Conservation (phyloP, 2,888 invertebrate species). For the Drosophila nr. medialis region DNA sequence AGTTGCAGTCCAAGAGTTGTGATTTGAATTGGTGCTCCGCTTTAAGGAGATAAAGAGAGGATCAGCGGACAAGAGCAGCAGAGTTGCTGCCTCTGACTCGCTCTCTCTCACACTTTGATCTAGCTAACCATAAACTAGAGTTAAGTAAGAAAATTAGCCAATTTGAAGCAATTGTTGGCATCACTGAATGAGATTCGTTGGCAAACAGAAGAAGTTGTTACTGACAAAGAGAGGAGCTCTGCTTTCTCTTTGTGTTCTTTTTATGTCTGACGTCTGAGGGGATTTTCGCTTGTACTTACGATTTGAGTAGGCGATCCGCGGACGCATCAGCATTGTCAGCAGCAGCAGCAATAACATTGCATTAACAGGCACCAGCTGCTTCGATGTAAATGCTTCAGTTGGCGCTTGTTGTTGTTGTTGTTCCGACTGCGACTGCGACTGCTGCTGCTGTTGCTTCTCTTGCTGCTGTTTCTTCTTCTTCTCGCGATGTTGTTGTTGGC, state of each 20-base stretch:
- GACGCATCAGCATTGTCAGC: conserved; percentile 61
- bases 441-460: conserved; percentile 12
- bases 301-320: conserved; percentile 59
- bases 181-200: background rate
- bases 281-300: conserved; percentile 57
- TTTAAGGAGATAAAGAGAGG: background rate
- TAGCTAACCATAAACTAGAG: background rate
- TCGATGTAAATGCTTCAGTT: conserved; percentile 25
- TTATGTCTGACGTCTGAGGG: background rate
- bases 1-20: background rate
- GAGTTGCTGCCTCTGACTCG: background rate
- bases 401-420: conserved; percentile 33
- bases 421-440: conserved; percentile 13
- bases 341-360: conserved; percentile 61
- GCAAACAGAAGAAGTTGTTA: background rate
- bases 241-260: background rate
- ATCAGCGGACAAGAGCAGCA: background rate
- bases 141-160: background rate
- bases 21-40: background rate
- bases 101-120: background rate
- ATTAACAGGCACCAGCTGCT: conserved; percentile 53
- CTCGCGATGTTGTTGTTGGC: conserved; percentile 37
- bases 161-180: background rate
- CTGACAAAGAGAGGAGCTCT: background rate
- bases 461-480: conserved; percentile 11